phyloP scores from a whole-genome alignment of 2,113 vertebrate species.

The Nipponia nippon region DNA sequence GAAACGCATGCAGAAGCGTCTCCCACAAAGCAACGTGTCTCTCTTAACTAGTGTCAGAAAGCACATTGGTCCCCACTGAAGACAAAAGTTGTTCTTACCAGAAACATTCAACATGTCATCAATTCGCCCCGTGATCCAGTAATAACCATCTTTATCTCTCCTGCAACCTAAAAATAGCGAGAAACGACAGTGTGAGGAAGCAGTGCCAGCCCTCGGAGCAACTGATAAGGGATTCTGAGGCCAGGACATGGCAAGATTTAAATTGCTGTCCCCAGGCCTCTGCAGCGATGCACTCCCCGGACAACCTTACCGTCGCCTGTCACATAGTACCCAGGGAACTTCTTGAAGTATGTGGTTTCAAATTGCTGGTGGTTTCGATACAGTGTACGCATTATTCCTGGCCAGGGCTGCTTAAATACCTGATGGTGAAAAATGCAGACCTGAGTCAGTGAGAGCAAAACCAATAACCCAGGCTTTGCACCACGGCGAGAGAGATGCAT shows the following conservation, averaged over 20 bases:
- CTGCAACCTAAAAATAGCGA: slow-evolving; percentile 83
- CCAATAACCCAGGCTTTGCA: neutral
- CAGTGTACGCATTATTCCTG: slow-evolving; percentile 92
- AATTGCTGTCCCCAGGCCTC: neutral
- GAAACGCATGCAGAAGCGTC: neutral
- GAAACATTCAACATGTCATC: slow-evolving; percentile 99
- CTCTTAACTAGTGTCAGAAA: neutral
- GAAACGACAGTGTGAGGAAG: neutral
- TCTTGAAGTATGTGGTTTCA: slow-evolving; percentile 91
- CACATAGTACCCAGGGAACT: slow-evolving; percentile 96
- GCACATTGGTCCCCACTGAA: neutral
- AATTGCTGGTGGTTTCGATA: slow-evolving; percentile 89
- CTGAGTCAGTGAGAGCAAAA: neutral
- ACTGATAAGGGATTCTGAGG: neutral
- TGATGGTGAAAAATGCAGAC: slow-evolving; percentile 6
- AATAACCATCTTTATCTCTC: slow-evolving; percentile 94
- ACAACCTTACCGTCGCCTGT: slow-evolving; percentile 89
- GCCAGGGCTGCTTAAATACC: slow-evolving; percentile 99
- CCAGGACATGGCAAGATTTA: neutral
- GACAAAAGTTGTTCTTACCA: slow-evolving; percentile 73
- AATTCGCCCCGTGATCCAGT: slow-evolving; percentile 97
- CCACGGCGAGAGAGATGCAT: accelerated
- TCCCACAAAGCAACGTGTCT: neutral
- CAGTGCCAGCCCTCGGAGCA: neutral
- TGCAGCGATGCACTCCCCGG: neutral